Base-by-base conservation (phyloP, 2,888 invertebrate genomes). In the Prionchulus punctatus region DNA sequence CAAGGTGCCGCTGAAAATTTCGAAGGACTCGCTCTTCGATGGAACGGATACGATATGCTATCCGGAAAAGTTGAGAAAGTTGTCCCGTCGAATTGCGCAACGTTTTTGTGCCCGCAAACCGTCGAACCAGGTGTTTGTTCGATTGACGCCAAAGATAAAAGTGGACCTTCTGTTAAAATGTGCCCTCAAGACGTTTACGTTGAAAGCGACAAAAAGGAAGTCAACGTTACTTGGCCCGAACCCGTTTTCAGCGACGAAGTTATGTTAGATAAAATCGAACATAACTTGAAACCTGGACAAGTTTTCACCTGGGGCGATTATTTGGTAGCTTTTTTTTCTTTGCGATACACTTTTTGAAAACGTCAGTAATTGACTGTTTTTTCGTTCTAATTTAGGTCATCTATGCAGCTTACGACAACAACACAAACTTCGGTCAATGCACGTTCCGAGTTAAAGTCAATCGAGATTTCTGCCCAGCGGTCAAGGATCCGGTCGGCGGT, bases 391-490 rank as follows among this genome's bases (percentile, higher is more conserved):
- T 49, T 26, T 30, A 49, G 50, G 50, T 49, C 28, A n/a, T 28
- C 4, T 70, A 70, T 54, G 64, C 67, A 15, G 70, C 70, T 12
- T 62, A 63, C 30, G 69, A 70, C 57, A 69, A 68, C 54, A 51
- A 60, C 3, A 62, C 63, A 36, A 63, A 62, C 53, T 57, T 63
- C 1, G 66, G 64, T 7, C 58, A 63, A n/a, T 70, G 70, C 59
- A 59, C 57, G 26, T 70, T 70, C 62, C 26, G 64, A 60, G 59
- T 71, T 25, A 64, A 67, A 50, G 63, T 70, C 1, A 28, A 69
- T 84, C 87, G 86, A 62, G 89, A 91, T 71, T 90, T 91, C 75
- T 94, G 94, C 70, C 88, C 88, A 27, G 81, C 83, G 60, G 73
- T 90, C 62, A 77, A 82, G 26, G 89, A 91, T 73, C 94, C 94